phyloP scores from a whole-genome alignment of 2,113 vertebrate genomes.

The Tretioscincus oriximinensis region DNA sequence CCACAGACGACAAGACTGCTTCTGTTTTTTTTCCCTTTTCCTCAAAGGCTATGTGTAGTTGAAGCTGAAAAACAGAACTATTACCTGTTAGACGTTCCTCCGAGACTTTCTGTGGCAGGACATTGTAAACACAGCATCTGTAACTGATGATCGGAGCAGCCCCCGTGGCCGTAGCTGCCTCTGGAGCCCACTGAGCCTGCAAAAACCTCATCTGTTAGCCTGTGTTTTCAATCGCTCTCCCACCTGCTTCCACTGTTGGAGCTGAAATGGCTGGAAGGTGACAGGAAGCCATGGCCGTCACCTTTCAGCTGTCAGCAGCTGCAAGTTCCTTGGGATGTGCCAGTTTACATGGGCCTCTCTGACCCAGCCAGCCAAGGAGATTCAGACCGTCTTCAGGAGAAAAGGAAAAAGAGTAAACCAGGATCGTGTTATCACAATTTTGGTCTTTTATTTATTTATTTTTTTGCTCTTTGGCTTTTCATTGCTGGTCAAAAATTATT shows the following conservation, averaged over 20 bases:
- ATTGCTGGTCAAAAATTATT: neutral
- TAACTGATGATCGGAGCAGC: rapidly evolving
- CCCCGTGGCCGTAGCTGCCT: rapidly evolving
- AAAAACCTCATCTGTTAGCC: rapidly evolving
- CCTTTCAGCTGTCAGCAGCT: neutral
- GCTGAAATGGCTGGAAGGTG: neutral
- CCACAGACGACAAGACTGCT: neutral
- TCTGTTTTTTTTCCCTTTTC: rapidly evolving
- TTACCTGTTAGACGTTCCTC: rapidly evolving
- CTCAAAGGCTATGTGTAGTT: neutral
- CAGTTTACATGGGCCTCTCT: neutral
- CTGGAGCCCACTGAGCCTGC: rapidly evolving
- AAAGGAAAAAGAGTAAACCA: neutral
- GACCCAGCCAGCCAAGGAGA: neutral
- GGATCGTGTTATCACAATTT: too few species aligned
- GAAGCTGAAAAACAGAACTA: neutral
- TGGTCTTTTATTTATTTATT: rapidly evolving
- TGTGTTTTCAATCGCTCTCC: rapidly evolving
- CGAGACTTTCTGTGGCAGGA: rapidly evolving
- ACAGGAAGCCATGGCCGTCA: rapidly evolving
- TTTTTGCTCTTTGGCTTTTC: neutral
- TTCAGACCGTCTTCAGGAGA: neutral
- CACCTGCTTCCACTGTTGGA: neutral
- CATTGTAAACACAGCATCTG: neutral
- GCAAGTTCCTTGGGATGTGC: neutral